A percentile compares a stretch with the other conserved stretches of the same genome.
phyloP scores from a whole-genome alignment of 2,113 vertebrate genomes.

The Forbesichthys papilliferus region DNA sequence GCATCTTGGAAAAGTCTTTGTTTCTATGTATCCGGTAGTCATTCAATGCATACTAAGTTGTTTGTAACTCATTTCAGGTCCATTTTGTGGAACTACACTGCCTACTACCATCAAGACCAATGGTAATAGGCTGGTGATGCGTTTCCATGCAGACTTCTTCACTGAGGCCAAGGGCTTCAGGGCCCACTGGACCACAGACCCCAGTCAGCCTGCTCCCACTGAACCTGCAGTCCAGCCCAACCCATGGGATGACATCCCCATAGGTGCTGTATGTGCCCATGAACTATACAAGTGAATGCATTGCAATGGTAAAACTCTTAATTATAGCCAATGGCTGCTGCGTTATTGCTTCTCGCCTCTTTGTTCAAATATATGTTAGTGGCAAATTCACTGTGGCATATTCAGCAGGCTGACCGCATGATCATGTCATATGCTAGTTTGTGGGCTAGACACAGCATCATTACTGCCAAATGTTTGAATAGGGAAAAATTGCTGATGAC shows the following conservation, averaged over 20 bases:
- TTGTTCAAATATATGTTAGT: no score
- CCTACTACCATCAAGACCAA: conserved; percentile 58
- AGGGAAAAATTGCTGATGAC: no score
- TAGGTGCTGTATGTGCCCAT: conserved; percentile 53
- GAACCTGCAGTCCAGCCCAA: conserved; percentile 69
- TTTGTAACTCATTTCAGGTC: conserved; percentile 60
- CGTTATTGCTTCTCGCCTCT: no score
- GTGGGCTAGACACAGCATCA: no score
- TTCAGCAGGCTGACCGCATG: no score
- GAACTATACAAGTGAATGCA: no score
- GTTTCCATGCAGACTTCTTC: conserved; percentile 72
- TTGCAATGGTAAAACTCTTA: no score
- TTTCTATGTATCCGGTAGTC: neutral
- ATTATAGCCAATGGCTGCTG: no score
- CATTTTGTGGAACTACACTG: conserved; percentile 70
- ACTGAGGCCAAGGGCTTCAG: conserved; percentile 76
- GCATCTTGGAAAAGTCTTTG: neutral
- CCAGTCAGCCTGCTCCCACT: conserved; percentile 64
- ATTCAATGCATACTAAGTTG: neutral
- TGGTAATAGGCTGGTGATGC: conserved; percentile 66
- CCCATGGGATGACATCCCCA: conserved; percentile 74
- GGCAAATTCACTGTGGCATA: no score
- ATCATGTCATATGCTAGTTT: no score
- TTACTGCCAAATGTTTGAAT: no score
- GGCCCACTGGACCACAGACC: conserved; percentile 74